phyloP scores from a whole-genome alignment of 2,888 invertebrate species.

The Listrodromus nycthemerus region DNA sequence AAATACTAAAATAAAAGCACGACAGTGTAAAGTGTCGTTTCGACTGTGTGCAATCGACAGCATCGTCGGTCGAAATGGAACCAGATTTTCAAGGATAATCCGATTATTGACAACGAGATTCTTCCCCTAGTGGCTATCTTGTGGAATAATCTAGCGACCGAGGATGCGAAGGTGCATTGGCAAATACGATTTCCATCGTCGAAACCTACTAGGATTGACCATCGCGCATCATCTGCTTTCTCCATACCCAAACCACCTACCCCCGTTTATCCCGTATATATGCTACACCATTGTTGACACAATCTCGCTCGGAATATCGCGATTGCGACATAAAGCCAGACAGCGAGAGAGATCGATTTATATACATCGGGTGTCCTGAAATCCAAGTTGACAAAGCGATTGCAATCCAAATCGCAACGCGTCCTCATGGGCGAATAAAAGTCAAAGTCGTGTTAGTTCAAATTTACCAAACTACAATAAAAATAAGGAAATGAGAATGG shows the following conservation, averaged over 20 bases:
- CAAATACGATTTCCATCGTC: conserved; percentile 9
- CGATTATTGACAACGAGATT: conserved; percentile 6
- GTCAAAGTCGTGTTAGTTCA: not conserved
- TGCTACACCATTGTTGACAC: conserved; percentile 7
- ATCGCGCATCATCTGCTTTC: conserved; percentile 11
- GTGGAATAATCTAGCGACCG: not conserved
- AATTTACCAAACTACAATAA: not conserved
- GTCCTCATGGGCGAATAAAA: not conserved
- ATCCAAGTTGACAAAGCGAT: not conserved
- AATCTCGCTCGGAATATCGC: conserved; percentile 20
- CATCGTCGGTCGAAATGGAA: not conserved
- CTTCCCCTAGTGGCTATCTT: not conserved
- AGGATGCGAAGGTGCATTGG: conserved; percentile 11
- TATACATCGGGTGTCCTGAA: conserved; percentile 7
- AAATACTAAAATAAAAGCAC: not conserved
- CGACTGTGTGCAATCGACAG: not conserved
- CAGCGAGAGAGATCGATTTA: conserved; percentile 1
- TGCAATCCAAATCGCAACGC: not conserved
- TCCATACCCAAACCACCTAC: not conserved
- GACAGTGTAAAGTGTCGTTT: not conserved
- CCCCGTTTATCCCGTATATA: not conserved
- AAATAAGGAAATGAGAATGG: not conserved
- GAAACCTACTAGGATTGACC: conserved; percentile 7
- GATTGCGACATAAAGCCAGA: conserved; percentile 13
- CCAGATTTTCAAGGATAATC: not conserved